Conservation (phyloP, 30 jellyfish, hydroid and myxozoan genomes). For the Aurelia sp. region DNA sequence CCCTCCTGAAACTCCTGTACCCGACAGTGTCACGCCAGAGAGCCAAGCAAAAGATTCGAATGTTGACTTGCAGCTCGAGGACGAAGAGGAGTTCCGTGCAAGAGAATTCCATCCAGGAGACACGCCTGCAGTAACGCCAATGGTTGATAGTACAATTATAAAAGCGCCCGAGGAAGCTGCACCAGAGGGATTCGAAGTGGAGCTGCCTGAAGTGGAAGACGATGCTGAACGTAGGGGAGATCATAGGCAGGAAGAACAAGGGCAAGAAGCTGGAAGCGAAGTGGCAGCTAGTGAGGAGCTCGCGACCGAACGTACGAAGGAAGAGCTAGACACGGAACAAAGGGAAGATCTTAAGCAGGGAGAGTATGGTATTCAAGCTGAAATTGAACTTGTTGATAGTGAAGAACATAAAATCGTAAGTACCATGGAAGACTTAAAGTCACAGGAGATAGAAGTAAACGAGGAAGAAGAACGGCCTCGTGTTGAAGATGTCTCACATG, state of each 20-base stretch:
- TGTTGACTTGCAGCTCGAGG: slow-evolving; percentile 2
- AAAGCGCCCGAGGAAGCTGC: neutral
- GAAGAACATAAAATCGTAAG: neutral
- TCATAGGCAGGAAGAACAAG: too few relatives aligned
- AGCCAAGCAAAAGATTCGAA: neutral
- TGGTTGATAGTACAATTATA: neutral
- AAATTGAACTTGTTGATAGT: neutral
- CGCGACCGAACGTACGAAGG: neutral
- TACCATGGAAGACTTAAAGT: neutral
- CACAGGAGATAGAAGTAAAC: neutral
- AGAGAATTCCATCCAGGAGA: neutral
- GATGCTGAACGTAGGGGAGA: too few relatives aligned
- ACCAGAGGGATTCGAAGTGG: neutral
- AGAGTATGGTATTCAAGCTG: neutral
- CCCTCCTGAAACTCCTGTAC: slow-evolving; percentile 77
- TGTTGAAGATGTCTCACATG: slow-evolving; percentile 2
- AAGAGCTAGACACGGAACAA: neutral
- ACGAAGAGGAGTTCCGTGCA: neutral
- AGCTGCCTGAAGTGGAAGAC: neutral
- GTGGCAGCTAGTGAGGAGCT: too few relatives aligned
- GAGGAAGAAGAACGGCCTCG: slow-evolving; percentile 1
- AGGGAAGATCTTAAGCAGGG: neutral
- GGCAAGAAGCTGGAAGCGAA: too few relatives aligned
- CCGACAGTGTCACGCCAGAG: slow-evolving; percentile 33
- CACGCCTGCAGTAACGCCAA: slow-evolving; percentile 31